Percentiles rank a stretch among this genome's conserved stretches.
Evolutionary conservation across 2,113 vertebrate species (phyloP).

Genomic region (Falco punctatus): DNA sequence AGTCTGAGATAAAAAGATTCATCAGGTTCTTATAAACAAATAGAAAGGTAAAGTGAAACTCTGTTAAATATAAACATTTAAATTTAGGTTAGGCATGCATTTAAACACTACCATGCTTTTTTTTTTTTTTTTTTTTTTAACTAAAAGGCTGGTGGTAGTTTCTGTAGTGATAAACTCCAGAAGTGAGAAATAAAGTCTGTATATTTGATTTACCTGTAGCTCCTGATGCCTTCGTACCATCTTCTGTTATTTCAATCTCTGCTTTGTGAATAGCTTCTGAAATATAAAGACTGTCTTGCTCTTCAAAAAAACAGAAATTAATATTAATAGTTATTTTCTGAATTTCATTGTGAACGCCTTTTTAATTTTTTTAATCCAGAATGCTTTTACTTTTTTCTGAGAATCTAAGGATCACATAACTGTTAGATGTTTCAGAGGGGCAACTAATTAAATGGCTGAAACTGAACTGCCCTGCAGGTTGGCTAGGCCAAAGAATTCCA

Average conservation of each 20-base stretch:
- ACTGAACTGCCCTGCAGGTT: not conserved
- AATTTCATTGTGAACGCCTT: rapidly evolving
- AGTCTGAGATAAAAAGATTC: not conserved
- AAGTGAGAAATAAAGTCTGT: not conserved
- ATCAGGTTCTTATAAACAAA: not conserved
- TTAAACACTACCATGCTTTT: not conserved
- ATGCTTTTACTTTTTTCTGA: not conserved
- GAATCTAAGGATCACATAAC: not conserved
- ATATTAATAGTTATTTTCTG: not conserved
- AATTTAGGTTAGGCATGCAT: not conserved
- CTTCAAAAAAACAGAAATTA: slow-evolving; percentile 54
- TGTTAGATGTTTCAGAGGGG: not conserved
- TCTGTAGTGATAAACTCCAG: not conserved
- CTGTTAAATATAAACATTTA: not conserved
- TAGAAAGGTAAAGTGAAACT: not conserved
- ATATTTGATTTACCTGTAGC: slow-evolving; percentile 79
- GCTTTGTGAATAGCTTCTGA: slow-evolving; percentile 88
- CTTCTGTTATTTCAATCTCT: slow-evolving; percentile 86
- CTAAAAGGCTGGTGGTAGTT: not conserved
- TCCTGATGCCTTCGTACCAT: slow-evolving; percentile 85
- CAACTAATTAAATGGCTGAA: not conserved
- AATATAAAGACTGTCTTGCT: slow-evolving; percentile 82
- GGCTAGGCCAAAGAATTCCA: not conserved
- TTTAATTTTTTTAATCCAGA: not conserved
- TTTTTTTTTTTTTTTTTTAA: not conserved